Evolutionary conservation across 2,888 invertebrate species (phyloP), one percentile per base, ranked within the genome.

Genomic region (Nomada lathburiana): DNA sequence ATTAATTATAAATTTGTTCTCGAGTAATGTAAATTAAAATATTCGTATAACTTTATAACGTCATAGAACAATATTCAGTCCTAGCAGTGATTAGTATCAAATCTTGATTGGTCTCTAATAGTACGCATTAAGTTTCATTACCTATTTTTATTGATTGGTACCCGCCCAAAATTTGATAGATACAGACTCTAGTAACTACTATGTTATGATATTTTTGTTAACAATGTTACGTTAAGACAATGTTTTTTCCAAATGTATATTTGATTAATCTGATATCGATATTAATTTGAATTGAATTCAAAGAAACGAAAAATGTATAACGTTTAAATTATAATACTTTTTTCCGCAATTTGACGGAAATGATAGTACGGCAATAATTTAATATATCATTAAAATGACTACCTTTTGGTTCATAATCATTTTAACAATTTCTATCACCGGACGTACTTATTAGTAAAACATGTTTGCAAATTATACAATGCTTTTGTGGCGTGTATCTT

Each of bases 111-210:
- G 76, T 81, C 72, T 69, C 52, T 77, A 72, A 64, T 73, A 11
- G 72, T 69, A 69, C 69, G 64, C 5, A 36, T 36, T 76, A 81
- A 78, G 64, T 44, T 80, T 72, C 29, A 72, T 73, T 64, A 70
- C 53, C 68, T 76, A 72, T 63, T 80, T 72, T 68, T 68, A 82
- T 76, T 65, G 64, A 69, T 82, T 80, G 82, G 82, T 82, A 76
- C 82, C 82, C 76, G 82, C 82, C 82, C 82, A 80, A 81, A 76
- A 11, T 82, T 81, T 55, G 53, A 80, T 82, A 74, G 73, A 74
- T 80, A 69, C 72, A 76, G 44, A 76, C 75, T 81, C 60, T 82
- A 80, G 42, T 64, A 80, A 53, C 53, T 80, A 65, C 50, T 64
- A 69, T 72, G n/a, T 60, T 29, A 53, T 26, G 60, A 57, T 68